Conservation (phyloP, 2,888 invertebrate genomes). For the Agriotes lineatus region DNA sequence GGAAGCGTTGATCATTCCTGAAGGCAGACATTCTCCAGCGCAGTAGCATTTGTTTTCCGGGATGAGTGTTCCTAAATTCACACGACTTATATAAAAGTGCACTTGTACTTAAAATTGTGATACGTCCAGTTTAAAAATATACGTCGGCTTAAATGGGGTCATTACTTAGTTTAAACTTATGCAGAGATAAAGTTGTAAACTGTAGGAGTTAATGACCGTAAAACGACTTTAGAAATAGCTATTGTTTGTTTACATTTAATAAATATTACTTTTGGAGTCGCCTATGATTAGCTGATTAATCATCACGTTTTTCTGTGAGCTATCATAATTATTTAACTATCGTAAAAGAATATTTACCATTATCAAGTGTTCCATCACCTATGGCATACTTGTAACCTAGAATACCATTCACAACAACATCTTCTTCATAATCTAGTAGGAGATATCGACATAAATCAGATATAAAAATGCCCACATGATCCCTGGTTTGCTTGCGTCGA, state of each 20-base stretch:
- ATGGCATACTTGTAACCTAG: constrained; percentile 77
- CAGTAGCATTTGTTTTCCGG: constrained; percentile 71
- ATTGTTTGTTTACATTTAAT: no score
- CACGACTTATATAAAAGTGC: no score
- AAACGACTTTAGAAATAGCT: no score
- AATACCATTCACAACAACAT: constrained; percentile 71
- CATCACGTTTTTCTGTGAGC: neutral
- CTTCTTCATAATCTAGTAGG: constrained; percentile 72
- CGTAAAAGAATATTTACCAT: constrained; percentile 69
- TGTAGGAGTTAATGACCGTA: no score
- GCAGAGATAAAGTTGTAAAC: no score
- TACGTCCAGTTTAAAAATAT: no score
- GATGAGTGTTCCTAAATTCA: neutral
- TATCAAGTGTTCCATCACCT: constrained; percentile 75
- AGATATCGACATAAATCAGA: constrained; percentile 83
- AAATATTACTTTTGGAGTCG: no score
- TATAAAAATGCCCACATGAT: constrained; percentile 74
- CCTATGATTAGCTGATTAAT: neutral
- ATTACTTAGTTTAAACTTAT: no score
- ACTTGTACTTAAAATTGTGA: no score
- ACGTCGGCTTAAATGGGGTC: no score
- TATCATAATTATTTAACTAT: no score
- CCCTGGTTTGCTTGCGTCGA: constrained; percentile 73
- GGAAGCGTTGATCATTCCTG: constrained; percentile 79
- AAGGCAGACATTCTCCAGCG: constrained; percentile 75